Evolutionary conservation across 1,140 invertebrate species (phyloP).

Genomic region (Cydia fagiglandana): DNA sequence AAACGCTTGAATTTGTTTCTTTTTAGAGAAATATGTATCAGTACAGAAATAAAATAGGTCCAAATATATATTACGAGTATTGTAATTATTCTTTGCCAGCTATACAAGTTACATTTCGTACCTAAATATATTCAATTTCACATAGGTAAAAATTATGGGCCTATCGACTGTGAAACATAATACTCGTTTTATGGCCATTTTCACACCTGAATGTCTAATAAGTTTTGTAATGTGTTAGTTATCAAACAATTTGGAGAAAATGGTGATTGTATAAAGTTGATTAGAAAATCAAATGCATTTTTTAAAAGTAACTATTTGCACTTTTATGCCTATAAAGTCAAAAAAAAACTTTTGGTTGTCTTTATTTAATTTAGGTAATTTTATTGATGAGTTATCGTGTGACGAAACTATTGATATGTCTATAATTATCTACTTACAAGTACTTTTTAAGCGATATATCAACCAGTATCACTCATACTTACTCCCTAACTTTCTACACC

Average conservation of each 20-base stretch:
- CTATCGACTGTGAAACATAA: background rate
- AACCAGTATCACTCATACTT: background rate
- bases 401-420: background rate
- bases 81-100: no score
- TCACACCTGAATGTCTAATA: constrained; percentile 17
- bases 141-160: background rate
- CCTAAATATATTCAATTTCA: background rate
- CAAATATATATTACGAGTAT: no score
- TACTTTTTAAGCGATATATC: background rate
- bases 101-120: no score
- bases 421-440: background rate
- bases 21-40: no score
- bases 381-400: no score
- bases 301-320: no score
- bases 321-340: background rate
- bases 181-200: background rate
- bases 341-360: background rate
- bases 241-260: background rate
- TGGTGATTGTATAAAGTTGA: background rate
- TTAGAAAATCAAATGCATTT: background rate
- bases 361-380: background rate
- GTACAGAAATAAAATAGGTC: no score
- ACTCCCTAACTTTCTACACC: constrained; percentile 1
- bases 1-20: no score
- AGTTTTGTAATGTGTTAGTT: constrained; percentile 3